These are phyloP conservation scores for Cyanistes caeruleus DNA, from an alignment of 2,113 vertebrate species.

Conservation along the genomic window DNA sequence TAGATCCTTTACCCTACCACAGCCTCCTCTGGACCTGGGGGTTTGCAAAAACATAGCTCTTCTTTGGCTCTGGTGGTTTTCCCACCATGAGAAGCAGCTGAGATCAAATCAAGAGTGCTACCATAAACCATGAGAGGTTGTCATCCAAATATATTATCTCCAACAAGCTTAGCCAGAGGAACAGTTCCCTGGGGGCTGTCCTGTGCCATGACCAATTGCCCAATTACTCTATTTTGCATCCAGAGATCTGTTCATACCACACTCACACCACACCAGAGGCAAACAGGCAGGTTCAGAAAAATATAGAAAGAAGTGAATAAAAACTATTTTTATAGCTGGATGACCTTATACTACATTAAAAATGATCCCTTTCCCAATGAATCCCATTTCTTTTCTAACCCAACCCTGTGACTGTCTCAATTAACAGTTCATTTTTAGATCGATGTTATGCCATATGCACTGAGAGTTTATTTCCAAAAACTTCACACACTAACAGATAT, in stretches of 20 bases:
- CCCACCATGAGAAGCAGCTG: neutral
- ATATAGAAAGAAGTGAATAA: neutral
- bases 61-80: neutral
- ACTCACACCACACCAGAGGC: neutral
- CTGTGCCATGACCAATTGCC: rapidly evolving
- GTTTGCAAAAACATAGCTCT: neutral
- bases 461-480: neutral
- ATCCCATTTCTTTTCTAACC: neutral
- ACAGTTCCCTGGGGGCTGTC: neutral
- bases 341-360: neutral
- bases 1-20: neutral
- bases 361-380: neutral
- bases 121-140: neutral
- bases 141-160: neutral
- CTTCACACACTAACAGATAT: neutral
- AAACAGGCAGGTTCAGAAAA: neutral
- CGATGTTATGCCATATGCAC: neutral
- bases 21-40: neutral
- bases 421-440: neutral
- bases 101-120: neutral
- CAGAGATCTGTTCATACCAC: neutral
- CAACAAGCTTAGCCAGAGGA: neutral
- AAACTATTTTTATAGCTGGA: neutral
- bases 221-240: neutral
- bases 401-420: neutral